Conservation (phyloP, 2,888 invertebrate species). For the Notocelia uddmanniana region DNA sequence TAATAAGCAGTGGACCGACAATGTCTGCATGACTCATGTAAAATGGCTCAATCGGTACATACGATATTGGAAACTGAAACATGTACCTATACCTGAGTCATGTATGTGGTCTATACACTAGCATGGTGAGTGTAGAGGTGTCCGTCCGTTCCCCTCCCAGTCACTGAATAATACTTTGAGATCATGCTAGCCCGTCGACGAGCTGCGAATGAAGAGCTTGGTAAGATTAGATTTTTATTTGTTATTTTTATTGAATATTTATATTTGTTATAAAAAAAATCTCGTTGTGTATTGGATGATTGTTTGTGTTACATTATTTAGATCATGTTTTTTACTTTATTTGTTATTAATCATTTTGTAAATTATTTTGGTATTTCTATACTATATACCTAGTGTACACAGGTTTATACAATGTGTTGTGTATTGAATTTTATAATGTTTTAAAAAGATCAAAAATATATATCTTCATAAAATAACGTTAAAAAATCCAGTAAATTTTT, state of each 20-base stretch:
- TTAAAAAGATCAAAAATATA: too few relatives aligned
- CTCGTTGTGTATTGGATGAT: not conserved
- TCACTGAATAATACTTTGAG: conserved; percentile 97
- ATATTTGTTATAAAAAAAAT: not conserved
- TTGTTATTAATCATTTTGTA: not conserved
- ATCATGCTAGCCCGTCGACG: conserved; percentile 76
- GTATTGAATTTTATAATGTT: too few relatives aligned
- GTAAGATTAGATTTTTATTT: conserved; percentile 66
- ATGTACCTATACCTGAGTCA: not conserved
- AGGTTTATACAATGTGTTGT: not conserved
- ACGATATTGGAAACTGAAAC: too few relatives aligned
- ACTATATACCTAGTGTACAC: too few relatives aligned
- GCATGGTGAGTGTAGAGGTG: conserved; percentile 52
- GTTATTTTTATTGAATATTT: conserved; percentile 37
- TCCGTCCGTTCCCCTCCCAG: conserved; percentile 87
- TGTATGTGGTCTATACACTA: not conserved
- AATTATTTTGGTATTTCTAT: not conserved
- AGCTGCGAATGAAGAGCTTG: conserved; percentile 64
- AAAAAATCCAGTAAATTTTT: too few relatives aligned
- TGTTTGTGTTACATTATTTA: not conserved
- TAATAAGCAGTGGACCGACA: not conserved
- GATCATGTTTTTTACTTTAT: too few relatives aligned
- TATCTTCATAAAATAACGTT: too few relatives aligned
- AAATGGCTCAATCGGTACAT: too few relatives aligned
- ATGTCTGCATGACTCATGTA: too few relatives aligned